Evolutionary conservation across 2,113 vertebrate genomes (phyloP).

Genomic region (Cyanistes caeruleus): DNA sequence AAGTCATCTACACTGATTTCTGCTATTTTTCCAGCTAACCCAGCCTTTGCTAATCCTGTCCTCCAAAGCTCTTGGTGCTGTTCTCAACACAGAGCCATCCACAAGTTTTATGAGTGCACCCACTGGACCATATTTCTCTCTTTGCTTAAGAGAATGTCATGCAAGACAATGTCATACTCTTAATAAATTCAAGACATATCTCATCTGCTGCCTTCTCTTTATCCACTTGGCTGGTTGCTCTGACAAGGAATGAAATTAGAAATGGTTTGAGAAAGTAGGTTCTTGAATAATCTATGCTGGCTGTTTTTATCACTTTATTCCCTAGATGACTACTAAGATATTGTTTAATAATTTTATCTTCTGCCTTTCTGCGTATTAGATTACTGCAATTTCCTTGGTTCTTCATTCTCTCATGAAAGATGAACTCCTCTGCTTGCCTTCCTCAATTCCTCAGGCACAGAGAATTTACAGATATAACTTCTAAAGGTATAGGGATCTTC

Average conservation of each 20-base stretch:
- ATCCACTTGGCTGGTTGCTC: conserved; percentile 4
- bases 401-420: neutral
- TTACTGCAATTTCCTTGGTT: neutral
- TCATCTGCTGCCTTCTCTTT: conserved; percentile 5
- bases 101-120: neutral
- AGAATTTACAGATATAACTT: neutral
- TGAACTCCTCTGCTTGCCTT: neutral
- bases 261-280: neutral
- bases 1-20: neutral
- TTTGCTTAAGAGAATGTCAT: neutral
- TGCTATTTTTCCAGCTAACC: neutral
- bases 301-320: neutral
- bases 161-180: neutral
- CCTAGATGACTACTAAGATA: neutral
- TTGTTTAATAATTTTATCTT: neutral
- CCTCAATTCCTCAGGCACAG: neutral
- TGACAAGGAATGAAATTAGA: conserved; percentile 29
- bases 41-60: neutral
- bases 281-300: conserved; percentile 1
- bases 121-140: neutral
- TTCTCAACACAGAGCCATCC: neutral
- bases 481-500: neutral
- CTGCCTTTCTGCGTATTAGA: neutral
- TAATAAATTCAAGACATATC: conserved; percentile 19
- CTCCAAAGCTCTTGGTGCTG: neutral